Evolutionary conservation across 1,140 invertebrate genomes (phyloP).

Genomic region (Drepana arcuata): DNA sequence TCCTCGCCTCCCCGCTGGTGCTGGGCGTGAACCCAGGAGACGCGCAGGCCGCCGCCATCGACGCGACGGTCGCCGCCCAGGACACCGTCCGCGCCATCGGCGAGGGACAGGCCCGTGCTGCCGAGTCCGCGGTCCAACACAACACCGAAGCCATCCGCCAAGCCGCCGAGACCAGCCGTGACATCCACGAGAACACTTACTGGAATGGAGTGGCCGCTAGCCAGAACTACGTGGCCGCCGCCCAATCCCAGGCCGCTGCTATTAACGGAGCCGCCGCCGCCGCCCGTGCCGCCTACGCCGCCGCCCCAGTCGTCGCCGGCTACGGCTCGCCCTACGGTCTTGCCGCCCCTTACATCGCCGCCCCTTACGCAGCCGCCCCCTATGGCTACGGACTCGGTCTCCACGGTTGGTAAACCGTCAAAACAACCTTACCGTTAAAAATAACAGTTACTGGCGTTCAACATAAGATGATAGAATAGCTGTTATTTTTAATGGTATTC

Average conservation of each 20-base stretch:
- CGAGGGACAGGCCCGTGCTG: conserved; percentile 45
- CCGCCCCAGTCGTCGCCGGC: conserved; percentile 21
- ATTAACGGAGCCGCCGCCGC: conserved; percentile 62
- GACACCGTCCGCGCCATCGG: conserved; percentile 45
- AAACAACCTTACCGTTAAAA: conserved; percentile 7
- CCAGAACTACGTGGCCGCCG: conserved; percentile 67
- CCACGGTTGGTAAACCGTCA: conserved; percentile 54
- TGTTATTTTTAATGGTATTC: conserved; percentile 6
- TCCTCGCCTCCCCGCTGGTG: conserved; percentile 36
- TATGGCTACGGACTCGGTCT: conserved; percentile 28
- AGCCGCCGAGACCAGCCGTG: conserved; percentile 44
- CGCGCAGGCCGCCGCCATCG: conserved; percentile 51
- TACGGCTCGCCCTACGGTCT: conserved; percentile 7
- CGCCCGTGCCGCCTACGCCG: conserved; percentile 35
- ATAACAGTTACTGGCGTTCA: conserved; percentile 1
- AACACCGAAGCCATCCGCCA: conserved; percentile 30
- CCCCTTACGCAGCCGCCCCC: conserved; percentile 19
- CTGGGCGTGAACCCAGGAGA: conserved; percentile 48
- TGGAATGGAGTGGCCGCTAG: conserved; percentile 64
- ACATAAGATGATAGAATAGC: no score
- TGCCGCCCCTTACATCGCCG: conserved; percentile 29
- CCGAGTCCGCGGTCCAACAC: conserved; percentile 40
- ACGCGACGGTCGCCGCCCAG: conserved; percentile 46
- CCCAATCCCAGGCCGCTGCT: conserved; percentile 74
- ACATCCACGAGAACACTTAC: conserved; percentile 58